phyloP scores from a whole-genome alignment of 2,888 invertebrate species.

The Eupithecia vulgata region DNA sequence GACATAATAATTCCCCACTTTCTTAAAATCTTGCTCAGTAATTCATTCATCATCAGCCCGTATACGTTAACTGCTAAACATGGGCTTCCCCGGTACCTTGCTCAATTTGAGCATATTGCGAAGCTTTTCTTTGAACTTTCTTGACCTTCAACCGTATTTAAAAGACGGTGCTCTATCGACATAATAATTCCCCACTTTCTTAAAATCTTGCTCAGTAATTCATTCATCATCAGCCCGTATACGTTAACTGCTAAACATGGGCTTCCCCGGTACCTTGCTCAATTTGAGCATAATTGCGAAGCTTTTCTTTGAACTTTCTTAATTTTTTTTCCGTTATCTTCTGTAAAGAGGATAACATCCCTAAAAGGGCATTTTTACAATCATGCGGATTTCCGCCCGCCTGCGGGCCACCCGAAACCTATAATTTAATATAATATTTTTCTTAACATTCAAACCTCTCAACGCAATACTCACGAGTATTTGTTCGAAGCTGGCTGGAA shows the following conservation, averaged over 20 bases:
- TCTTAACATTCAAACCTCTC: too few species aligned
- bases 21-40: background rate
- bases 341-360: background rate
- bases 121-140: background rate
- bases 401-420: too few species aligned
- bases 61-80: too few species aligned
- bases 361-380: too few species aligned
- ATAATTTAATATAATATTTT: too few species aligned
- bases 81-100: too few species aligned
- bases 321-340: background rate
- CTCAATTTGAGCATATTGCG: background rate
- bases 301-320: background rate
- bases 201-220: background rate
- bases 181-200: background rate
- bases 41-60: too few species aligned
- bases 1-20: background rate
- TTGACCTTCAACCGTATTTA: background rate
- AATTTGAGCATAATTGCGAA: background rate
- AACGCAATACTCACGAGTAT: slow-evolving; percentile 75
- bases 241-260: too few species aligned
- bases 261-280: too few species aligned
- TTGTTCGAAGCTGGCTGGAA: slow-evolving; percentile 84
- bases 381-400: too few species aligned
- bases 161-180: background rate
- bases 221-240: too few species aligned